Conservation (phyloP, 2,888 invertebrate genomes). For the Amphipoea oculea region DNA sequence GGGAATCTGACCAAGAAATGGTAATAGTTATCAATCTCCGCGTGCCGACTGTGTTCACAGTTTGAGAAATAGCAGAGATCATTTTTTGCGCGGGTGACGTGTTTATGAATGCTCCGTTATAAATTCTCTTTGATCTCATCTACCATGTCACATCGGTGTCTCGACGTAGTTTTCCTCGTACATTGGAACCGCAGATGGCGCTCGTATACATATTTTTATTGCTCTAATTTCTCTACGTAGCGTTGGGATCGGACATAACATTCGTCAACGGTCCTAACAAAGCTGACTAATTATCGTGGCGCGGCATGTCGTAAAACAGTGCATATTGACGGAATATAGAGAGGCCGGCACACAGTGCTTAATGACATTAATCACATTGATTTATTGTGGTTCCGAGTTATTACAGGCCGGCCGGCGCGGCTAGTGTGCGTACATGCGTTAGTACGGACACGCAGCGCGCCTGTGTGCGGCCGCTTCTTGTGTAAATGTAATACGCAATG, state of each 20-base stretch:
- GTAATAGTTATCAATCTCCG: slow-evolving; percentile 81
- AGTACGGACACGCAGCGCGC: slow-evolving; percentile 67
- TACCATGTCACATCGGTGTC: slow-evolving; percentile 78
- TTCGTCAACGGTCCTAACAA: slow-evolving; percentile 88
- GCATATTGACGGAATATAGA: slow-evolving; percentile 91
- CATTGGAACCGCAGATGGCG: slow-evolving; percentile 71
- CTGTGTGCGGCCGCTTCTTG: slow-evolving; percentile 83
- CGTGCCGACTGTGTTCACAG: slow-evolving; percentile 72
- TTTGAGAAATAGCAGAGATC: slow-evolving; percentile 88
- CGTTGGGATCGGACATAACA: slow-evolving; percentile 77
- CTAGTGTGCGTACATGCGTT: slow-evolving; percentile 81
- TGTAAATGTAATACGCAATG: slow-evolving; percentile 84
- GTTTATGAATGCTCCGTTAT: slow-evolving; percentile 86
- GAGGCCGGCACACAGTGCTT: slow-evolving; percentile 91
- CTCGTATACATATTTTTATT: slow-evolving; percentile 79
- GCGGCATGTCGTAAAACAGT: slow-evolving; percentile 90
- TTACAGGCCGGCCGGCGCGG: slow-evolving; percentile 87
- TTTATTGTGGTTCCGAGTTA: slow-evolving; percentile 91
- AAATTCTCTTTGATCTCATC: slow-evolving; percentile 87
- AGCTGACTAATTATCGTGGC: slow-evolving; percentile 90
- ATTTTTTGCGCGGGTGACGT: slow-evolving; percentile 86
- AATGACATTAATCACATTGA: slow-evolving; percentile 91
- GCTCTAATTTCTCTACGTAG: slow-evolving; percentile 77
- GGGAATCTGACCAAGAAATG: slow-evolving; percentile 78
- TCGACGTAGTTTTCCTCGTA: slow-evolving; percentile 70